A percentile compares a stretch with the other conserved stretches of the same genome.
Evolutionary conservation across 1,140 invertebrate genomes (phyloP).

Genomic region (Carposina sasakii): DNA sequence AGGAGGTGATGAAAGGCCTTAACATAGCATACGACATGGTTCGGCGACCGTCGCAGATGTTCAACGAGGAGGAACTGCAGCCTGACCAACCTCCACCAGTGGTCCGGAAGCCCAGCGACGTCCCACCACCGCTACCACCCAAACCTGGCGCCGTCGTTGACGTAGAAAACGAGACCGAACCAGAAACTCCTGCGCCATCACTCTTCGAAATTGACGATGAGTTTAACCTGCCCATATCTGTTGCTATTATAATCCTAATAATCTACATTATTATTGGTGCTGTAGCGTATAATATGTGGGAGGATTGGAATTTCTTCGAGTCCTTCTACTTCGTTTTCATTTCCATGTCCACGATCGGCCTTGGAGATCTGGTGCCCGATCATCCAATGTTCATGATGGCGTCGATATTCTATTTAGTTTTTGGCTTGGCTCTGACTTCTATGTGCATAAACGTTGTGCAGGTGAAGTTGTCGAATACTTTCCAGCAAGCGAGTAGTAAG

Average conservation of each 20-base stretch:
- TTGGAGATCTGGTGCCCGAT: constrained; percentile 91
- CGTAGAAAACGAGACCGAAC: constrained; percentile 62
- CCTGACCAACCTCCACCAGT: constrained; percentile 32
- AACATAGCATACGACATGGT: constrained; percentile 86
- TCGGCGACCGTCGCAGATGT: constrained; percentile 81
- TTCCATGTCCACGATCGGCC: constrained; percentile 94
- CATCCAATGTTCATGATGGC: constrained; percentile 94
- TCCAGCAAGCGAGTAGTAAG: constrained; percentile 87
- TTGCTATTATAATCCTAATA: constrained; percentile 87
- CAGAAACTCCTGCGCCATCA: constrained; percentile 82
- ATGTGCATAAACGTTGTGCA: constrained; percentile 99
- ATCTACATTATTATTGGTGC: constrained; percentile 90
- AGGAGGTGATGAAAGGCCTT: constrained; percentile 87
- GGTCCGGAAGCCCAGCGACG: constrained; percentile 45
- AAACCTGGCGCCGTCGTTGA: constrained; percentile 44
- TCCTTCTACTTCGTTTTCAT: constrained; percentile 97
- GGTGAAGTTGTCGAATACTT: constrained; percentile 86
- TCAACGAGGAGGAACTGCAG: constrained; percentile 68
- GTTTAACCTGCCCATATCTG: constrained; percentile 92
- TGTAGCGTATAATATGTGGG: constrained; percentile 83
- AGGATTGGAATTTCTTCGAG: constrained; percentile 89
- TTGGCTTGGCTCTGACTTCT: constrained; percentile 94
- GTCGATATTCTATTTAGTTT: constrained; percentile 93
- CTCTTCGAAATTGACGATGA: constrained; percentile 89
- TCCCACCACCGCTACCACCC: constrained; percentile 55